Evolutionary conservation across 2,797 vertebrate species (phyloP).

Genomic region (Myoxocephalus aenaeus): DNA sequence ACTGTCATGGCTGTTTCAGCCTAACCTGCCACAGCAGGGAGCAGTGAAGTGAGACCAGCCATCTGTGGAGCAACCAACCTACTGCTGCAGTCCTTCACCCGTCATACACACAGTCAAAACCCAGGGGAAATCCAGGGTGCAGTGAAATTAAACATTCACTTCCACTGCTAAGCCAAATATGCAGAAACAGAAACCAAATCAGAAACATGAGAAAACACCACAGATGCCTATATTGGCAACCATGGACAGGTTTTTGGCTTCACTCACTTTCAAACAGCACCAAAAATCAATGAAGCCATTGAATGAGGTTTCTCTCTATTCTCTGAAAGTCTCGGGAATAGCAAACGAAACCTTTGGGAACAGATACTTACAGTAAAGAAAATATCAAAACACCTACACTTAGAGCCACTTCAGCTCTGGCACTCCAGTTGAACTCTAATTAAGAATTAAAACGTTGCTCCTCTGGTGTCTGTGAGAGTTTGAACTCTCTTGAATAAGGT

Average conservation of each 20-base stretch:
- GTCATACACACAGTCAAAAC: not conserved
- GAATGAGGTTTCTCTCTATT: not conserved
- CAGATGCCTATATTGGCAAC: not conserved
- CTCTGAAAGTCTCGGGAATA: not conserved
- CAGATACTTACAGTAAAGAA: conserved; percentile 5
- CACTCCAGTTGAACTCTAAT: conserved; percentile 57
- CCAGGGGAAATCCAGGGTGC: conserved; percentile 7
- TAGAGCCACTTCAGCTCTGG: conserved; percentile 25
- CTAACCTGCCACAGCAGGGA: conserved; percentile 11
- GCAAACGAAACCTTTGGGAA: not conserved
- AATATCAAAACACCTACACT: conserved; percentile 1
- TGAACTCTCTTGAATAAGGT: conserved; percentile 31
- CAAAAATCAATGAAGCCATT: not conserved
- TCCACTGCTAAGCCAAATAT: conserved; percentile 5
- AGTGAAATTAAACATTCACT: conserved; percentile 30
- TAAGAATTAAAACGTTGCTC: conserved; percentile 54
- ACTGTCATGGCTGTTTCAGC: conserved; percentile 8
- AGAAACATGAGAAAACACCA: conserved; percentile 16
- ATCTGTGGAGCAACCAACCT: conserved; percentile 19
- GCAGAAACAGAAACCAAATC: conserved; percentile 13
- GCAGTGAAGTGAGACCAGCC: conserved; percentile 5
- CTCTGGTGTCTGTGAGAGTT: conserved; percentile 12
- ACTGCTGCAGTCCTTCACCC: not conserved
- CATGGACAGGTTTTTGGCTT: not conserved
- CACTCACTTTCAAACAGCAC: not conserved